phyloP scores from a whole-genome alignment of 1,140 invertebrate species.

The Nylanderia fulva region DNA sequence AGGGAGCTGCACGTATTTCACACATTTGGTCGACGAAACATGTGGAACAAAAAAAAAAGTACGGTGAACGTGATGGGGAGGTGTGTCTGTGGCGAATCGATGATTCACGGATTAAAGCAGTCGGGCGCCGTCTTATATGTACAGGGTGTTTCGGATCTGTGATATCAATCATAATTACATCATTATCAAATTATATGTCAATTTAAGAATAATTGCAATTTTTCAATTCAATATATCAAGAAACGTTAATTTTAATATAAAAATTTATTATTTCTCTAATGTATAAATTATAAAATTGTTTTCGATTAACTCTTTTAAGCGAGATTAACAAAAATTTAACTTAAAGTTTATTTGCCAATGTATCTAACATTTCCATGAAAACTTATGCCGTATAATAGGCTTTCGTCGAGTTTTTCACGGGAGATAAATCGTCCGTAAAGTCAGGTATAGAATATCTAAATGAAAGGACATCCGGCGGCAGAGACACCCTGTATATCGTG shows the following conservation, averaged over 20 bases:
- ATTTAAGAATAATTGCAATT: background rate
- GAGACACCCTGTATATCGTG: slow-evolving; percentile 32
- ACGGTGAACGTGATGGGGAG: slow-evolving; percentile 37
- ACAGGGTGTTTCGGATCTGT: slow-evolving; percentile 39
- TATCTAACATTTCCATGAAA: background rate
- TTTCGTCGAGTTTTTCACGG: background rate
- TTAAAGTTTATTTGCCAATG: background rate
- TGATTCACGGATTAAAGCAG: slow-evolving; percentile 55
- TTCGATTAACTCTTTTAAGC: background rate
- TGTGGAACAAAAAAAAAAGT: slow-evolving; percentile 47
- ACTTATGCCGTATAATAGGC: background rate
- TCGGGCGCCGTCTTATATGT: slow-evolving; percentile 42
- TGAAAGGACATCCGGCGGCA: slow-evolving; percentile 22
- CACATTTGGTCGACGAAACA: slow-evolving; percentile 42
- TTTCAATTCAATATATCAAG: background rate
- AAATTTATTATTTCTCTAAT: background rate
- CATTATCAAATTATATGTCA: background rate
- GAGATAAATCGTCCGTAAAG: background rate
- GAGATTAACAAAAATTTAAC: background rate
- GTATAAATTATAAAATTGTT: background rate
- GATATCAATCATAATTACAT: background rate
- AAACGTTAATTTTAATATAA: background rate
- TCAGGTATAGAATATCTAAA: background rate
- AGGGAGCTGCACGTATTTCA: slow-evolving; percentile 42
- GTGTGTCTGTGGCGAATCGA: slow-evolving; percentile 58